A percentile compares a stretch with the other conserved stretches of the same genome.
phyloP scores from a whole-genome alignment of 1,140 invertebrate species.

The Geopemphigus sp. region DNA sequence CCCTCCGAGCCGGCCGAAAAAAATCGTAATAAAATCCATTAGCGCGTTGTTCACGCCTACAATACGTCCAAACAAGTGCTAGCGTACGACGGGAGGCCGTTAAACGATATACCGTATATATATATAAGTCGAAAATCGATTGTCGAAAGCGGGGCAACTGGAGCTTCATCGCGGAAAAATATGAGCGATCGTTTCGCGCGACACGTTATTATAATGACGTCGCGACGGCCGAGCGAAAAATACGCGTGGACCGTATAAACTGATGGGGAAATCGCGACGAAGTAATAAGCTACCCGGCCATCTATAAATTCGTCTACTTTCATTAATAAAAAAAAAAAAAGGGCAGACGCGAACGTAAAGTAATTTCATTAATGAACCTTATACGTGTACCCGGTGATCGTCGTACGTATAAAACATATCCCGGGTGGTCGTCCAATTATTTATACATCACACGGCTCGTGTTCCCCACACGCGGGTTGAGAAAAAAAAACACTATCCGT shows the following conservation, averaged over 20 bases:
- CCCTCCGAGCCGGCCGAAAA: not conserved
- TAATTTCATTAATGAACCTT: slow-evolving; percentile 26
- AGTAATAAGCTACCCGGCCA: not conserved
- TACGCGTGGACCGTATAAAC: too few species aligned
- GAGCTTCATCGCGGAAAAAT: not conserved
- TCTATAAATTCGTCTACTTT: not conserved
- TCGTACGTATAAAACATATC: not conserved
- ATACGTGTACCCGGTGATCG: not conserved
- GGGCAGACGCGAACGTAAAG: not conserved
- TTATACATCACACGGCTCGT: not conserved
- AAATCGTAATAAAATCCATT: slow-evolving; percentile 26
- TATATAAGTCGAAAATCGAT: not conserved
- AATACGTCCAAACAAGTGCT: too few species aligned
- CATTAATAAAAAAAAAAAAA: slow-evolving; percentile 5
- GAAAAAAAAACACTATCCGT: not conserved
- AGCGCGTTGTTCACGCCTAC: slow-evolving; percentile 18
- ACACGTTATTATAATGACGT: too few species aligned
- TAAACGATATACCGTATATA: not conserved
- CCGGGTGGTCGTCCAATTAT: slow-evolving; percentile 21
- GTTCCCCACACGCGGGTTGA: not conserved
- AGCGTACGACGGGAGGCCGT: not conserved
- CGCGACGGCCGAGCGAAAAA: too few species aligned
- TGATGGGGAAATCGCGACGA: too few species aligned
- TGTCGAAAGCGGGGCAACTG: not conserved
- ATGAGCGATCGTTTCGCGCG: too few species aligned